phyloP scores from a whole-genome alignment of 2,888 invertebrate species.

The Volucella inflata region DNA sequence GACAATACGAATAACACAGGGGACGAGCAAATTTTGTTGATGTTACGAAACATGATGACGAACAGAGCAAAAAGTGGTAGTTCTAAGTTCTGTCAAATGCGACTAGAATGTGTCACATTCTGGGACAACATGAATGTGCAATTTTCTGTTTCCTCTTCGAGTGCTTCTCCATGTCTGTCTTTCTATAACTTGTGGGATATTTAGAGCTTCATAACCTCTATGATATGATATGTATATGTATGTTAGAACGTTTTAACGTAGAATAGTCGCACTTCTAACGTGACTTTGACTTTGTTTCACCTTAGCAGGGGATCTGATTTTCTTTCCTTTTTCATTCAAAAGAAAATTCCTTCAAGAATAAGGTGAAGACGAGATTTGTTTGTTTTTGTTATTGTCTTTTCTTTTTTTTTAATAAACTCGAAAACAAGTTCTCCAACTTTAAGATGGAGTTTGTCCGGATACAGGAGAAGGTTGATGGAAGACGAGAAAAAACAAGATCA shows the following conservation, averaged over 20 bases:
- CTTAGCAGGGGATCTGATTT: conserved; percentile 39
- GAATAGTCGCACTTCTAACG: conserved; percentile 34
- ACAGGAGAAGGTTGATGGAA: conserved; percentile 11
- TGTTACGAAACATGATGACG: conserved; percentile 32
- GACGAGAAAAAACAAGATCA: not conserved
- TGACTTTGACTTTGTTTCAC: conserved; percentile 64
- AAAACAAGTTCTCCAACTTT: conserved; percentile 58
- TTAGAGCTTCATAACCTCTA: conserved; percentile 26
- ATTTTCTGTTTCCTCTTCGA: conserved; percentile 2
- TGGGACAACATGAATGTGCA: conserved; percentile 46
- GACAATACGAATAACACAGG: not conserved
- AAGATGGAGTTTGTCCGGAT: not conserved
- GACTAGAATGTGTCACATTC: conserved; percentile 13
- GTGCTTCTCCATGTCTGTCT: not conserved
- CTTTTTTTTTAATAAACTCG: conserved; percentile 14
- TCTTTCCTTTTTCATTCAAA: conserved; percentile 27
- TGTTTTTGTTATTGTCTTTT: conserved; percentile 24
- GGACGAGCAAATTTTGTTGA: conserved; percentile 27
- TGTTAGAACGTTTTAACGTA: not conserved
- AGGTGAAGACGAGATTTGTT: conserved; percentile 31
- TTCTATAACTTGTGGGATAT: not conserved
- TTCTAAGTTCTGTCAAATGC: conserved; percentile 14
- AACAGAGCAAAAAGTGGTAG: conserved; percentile 7
- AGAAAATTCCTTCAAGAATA: conserved; percentile 52
- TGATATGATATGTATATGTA: not conserved